phyloP scores from a whole-genome alignment of 1,140 invertebrate species.

The Thaumetopoea pityocampa region DNA sequence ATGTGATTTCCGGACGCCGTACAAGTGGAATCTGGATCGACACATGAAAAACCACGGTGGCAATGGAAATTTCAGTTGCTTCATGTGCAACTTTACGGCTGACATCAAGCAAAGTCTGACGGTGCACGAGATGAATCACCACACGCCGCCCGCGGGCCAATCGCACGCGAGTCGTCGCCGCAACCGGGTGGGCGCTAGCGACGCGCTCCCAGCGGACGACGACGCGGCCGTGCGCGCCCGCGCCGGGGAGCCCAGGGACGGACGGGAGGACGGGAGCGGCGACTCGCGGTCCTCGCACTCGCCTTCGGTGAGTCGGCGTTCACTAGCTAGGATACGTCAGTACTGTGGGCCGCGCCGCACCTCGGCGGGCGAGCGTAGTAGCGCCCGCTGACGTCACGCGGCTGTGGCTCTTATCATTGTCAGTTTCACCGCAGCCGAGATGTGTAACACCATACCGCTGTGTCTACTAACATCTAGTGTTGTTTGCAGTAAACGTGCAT shows the following conservation, averaged over 20 bases:
- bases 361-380: constrained; percentile 23
- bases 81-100: constrained; percentile 92
- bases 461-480: constrained; percentile 47
- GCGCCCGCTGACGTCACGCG: constrained; percentile 52
- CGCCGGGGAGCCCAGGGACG: constrained; percentile 58
- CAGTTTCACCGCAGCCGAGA: constrained; percentile 32
- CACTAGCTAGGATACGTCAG: too few relatives aligned
- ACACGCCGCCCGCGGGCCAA: constrained; percentile 85
- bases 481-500: constrained; percentile 41
- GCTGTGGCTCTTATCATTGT: constrained; percentile 38
- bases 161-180: constrained; percentile 68
- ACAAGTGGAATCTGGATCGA: constrained; percentile 95
- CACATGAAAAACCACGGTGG: constrained; percentile 94
- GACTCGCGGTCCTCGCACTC: constrained; percentile 60
- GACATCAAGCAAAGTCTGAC: constrained; percentile 95
- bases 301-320: constrained; percentile 57
- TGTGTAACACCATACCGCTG: constrained; percentile 33
- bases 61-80: constrained; percentile 88
- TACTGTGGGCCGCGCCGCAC: constrained; percentile 36
- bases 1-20: constrained; percentile 94
- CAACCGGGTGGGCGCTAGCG: constrained; percentile 84
- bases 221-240: constrained; percentile 30
- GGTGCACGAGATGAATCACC: constrained; percentile 93
- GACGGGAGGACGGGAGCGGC: constrained; percentile 65
- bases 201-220: constrained; percentile 56